Percentiles rank a stretch among this genome's conserved stretches.
Conservation (phyloP, 2,113 vertebrate species). For the Coracopsis vasa region DNA sequence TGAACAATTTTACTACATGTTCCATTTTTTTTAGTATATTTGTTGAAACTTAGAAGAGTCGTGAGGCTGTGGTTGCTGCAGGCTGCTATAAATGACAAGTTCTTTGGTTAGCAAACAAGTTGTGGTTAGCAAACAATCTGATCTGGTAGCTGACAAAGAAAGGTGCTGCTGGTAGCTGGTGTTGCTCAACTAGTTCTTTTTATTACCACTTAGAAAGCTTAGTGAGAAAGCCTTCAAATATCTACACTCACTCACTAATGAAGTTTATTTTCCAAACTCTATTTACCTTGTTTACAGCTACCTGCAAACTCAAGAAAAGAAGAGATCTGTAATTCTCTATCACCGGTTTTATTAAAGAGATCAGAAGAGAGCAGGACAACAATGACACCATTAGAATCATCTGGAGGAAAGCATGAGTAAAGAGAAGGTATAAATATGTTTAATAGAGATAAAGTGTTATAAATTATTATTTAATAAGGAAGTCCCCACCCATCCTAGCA, state of each 20-base stretch:
- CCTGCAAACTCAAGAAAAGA: not conserved
- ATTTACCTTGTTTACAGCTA: not conserved
- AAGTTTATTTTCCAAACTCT: not conserved
- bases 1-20: not conserved
- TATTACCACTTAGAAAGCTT: not conserved
- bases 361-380: not conserved
- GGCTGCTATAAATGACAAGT: not conserved
- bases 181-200: not conserved
- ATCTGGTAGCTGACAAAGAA: not conserved
- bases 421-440: not conserved
- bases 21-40: not conserved
- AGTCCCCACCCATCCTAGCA: not conserved
- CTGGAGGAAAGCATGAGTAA: not conserved
- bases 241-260: not conserved
- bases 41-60: not conserved
- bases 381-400: not conserved
- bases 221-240: not conserved
- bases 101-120: not conserved
- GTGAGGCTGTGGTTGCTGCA: not conserved
- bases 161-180: not conserved
- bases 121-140: not conserved
- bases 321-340: not conserved
- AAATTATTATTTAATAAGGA: not conserved
- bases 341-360: not conserved
- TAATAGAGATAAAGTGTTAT: too few relatives aligned